These are phyloP conservation scores for Anser cygnoides DNA, from an alignment of 2,113 vertebrate genomes.

Conservation along the genomic window DNA sequence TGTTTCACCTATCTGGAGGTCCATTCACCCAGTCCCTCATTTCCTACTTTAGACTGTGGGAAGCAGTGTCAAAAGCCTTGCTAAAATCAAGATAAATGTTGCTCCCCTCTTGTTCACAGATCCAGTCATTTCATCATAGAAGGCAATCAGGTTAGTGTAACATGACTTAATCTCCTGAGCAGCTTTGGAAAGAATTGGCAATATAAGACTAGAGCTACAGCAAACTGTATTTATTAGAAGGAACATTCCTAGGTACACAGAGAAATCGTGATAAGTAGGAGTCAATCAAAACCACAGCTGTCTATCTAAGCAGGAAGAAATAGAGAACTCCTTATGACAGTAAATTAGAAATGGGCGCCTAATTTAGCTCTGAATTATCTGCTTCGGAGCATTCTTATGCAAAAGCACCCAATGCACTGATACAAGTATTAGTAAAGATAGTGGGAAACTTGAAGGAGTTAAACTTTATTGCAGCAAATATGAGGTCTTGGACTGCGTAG, in stretches of 20 bases:
- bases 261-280: background rate
- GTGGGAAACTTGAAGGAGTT: background rate
- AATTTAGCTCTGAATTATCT: background rate
- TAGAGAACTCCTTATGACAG: background rate
- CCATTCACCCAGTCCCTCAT: too few relatives aligned
- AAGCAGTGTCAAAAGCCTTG: background rate
- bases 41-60: background rate
- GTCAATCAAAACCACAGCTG: background rate
- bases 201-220: background rate
- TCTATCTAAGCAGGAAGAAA: background rate
- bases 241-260: background rate
- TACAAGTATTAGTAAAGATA: background rate
- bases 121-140: background rate
- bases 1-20: rapidly evolving
- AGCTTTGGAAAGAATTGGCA: background rate
- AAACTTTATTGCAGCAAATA: background rate
- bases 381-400: background rate
- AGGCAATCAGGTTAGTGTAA: background rate
- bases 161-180: background rate
- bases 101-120: background rate
- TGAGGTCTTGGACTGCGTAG: background rate
- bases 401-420: background rate
- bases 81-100: background rate
- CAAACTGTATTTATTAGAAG: background rate
- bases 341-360: background rate